A percentile compares a stretch with the other conserved stretches of the same genome.
Evolutionary conservation across 2,797 vertebrate species (phyloP).

Genomic region (Gadopsis marmoratus): DNA sequence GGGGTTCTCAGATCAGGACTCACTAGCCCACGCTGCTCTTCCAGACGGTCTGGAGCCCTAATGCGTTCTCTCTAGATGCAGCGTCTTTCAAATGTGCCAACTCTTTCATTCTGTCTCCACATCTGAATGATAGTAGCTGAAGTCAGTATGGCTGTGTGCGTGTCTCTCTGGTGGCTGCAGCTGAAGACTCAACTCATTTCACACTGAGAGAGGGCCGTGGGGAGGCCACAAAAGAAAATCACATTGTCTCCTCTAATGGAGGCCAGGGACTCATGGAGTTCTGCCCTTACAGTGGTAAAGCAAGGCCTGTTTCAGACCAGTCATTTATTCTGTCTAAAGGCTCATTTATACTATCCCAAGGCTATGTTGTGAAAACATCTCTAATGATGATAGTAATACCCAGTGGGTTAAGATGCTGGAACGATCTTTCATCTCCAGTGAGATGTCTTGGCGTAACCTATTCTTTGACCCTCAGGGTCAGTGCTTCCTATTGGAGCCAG

Average conservation of each 20-base stretch:
- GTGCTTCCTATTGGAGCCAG: conserved; percentile 73
- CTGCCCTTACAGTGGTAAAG: conserved; percentile 68
- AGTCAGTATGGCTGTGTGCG: conserved; percentile 34
- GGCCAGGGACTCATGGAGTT: conserved; percentile 64
- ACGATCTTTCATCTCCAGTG: conserved; percentile 71
- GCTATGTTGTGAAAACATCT: conserved; percentile 80
- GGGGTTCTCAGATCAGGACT: conserved; percentile 68
- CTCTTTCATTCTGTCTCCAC: conserved; percentile 55
- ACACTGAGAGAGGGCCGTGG: conserved; percentile 61
- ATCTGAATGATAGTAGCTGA: conserved; percentile 46
- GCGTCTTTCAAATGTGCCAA: conserved; percentile 51
- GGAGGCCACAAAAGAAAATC: conserved; percentile 67
- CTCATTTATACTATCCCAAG: conserved; percentile 81
- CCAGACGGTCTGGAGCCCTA: conserved; percentile 62
- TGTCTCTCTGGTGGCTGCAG: conserved; percentile 56
- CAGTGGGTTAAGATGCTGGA: conserved; percentile 74
- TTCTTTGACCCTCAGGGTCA: conserved; percentile 72
- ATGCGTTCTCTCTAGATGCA: conserved; percentile 40
- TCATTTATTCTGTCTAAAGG: conserved; percentile 79
- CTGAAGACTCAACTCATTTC: conserved; percentile 60
- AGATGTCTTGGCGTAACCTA: conserved; percentile 71
- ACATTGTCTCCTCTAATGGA: conserved; percentile 72
- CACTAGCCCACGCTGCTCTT: conserved; percentile 49
- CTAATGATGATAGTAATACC: conserved; percentile 82
- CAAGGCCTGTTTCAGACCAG: conserved; percentile 65